These are phyloP conservation scores for Sphecodes monilicornis DNA, from an alignment of 2,888 invertebrate species.

Conservation along the genomic window DNA sequence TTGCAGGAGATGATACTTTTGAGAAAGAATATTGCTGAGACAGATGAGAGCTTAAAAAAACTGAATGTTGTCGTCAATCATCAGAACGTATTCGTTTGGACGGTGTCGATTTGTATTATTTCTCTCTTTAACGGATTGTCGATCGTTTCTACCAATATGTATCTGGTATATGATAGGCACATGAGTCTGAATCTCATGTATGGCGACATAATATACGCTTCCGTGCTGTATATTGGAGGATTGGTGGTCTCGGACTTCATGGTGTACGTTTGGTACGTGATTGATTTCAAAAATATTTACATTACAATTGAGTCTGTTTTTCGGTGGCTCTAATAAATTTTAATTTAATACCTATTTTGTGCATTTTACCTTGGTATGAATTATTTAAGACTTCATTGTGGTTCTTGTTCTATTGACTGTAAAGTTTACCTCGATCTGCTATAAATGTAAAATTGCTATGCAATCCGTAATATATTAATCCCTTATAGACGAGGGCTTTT, in stretches of 20 bases:
- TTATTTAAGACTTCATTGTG: no score
- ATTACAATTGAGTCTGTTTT: no score
- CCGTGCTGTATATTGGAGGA: background rate
- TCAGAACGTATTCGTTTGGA: conserved; percentile 4
- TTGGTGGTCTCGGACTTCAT: conserved; percentile 30
- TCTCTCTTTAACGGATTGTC: background rate
- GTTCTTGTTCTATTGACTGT: no score
- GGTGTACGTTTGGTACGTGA: conserved; percentile 38
- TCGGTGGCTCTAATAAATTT: no score
- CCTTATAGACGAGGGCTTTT: no score
- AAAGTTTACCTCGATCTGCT: no score
- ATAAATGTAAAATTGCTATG: no score
- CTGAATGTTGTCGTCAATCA: conserved; percentile 41
- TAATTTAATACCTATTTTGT: no score
- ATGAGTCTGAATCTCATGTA: accelerated
- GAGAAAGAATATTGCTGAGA: background rate
- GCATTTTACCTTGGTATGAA: no score
- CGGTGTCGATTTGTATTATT: background rate
- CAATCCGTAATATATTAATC: no score
- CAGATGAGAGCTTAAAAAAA: conserved; percentile 47
- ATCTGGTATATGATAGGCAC: accelerated
- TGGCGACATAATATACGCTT: accelerated
- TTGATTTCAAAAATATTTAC: background rate
- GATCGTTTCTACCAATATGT: accelerated
- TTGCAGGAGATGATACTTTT: background rate